Base-by-base conservation (phyloP, 2,888 invertebrate species). In the Holacanthella duospinosa region DNA sequence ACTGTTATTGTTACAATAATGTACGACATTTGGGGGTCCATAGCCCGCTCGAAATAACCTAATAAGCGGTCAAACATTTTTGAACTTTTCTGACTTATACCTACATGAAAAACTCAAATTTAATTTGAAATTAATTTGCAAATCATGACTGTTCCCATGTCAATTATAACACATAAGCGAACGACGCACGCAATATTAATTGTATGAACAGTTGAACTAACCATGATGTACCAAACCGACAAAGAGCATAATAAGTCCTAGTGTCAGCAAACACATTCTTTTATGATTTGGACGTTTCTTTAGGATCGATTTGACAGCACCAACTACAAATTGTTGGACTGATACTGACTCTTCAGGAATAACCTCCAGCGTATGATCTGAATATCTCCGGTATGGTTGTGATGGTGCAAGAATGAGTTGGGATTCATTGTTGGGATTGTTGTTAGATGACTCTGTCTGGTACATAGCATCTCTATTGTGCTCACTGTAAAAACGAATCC, bases 221-320 rank as follows among this genome's bases (percentile, higher is more conserved):
- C 72, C 72, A 57, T 72, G 67, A 29, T 61, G 62, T 9, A 61
- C 65, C n/a, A 64, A 64, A 57, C 73, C 73, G 60, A 66, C 70
- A 0, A 71, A 55, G 2, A 73, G 63, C 63, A 73, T 64, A 19
- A 73, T 71, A 6, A 62, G 36, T 36, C 71, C 69, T 24, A 73
- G 63, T 4, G 71, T 63, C 21, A 73, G 62, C 53, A 73, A 61
- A 62, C 73, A 69, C 26, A 69, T 71, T 57, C 73, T 48, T 3
- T 68, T 71, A 43, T 73, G 73, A 59, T 70, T 73, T 0, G 71
- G 71, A 21, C 73, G 44, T 55, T 65, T 63, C 53, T 61, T 55
- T 9, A 71, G 44, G 26, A 73, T 66, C 1, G 73, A 66, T 62
- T 67, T 68, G 1, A 70, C 53, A 9, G 73, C 68, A 27, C 73